Conservation (phyloP, 2,797 vertebrate genomes). For the Loris lydekkerianus region DNA sequence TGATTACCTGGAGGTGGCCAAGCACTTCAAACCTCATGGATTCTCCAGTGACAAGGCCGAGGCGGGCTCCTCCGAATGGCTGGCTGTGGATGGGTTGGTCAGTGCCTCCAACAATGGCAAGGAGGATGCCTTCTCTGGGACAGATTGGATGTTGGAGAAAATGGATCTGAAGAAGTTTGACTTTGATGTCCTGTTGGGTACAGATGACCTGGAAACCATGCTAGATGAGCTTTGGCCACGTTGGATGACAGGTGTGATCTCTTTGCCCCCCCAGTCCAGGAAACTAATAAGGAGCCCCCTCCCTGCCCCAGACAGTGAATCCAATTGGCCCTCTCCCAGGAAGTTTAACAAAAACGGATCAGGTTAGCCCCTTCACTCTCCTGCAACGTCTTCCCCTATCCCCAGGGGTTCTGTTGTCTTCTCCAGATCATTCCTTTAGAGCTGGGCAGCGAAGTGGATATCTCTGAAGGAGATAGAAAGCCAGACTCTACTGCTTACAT, state of each 20-base stretch:
- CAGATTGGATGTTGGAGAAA: constrained; percentile 96
- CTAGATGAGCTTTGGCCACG: constrained; percentile 94
- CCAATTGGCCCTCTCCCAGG: constrained; percentile 83
- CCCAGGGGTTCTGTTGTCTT: constrained; percentile 86
- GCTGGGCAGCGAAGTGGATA: too few relatives aligned
- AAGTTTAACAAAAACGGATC: constrained; percentile 84
- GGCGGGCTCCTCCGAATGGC: too few relatives aligned
- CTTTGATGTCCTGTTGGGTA: constrained; percentile 87
- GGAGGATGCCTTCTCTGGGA: too few relatives aligned
- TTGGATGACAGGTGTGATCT: constrained; percentile 93
- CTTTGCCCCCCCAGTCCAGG: constrained; percentile 87
- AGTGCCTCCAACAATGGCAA: too few relatives aligned
- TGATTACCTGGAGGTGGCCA: too few relatives aligned
- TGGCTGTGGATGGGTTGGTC: too few relatives aligned
- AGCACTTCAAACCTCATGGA: too few relatives aligned
- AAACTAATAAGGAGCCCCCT: constrained; percentile 86
- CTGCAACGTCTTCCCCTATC: constrained; percentile 84
- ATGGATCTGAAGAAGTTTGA: constrained; percentile 96
- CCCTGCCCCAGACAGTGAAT: constrained; percentile 76
- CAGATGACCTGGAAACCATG: constrained; percentile 93
- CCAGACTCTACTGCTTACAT: too few relatives aligned
- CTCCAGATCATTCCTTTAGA: constrained; percentile 86
- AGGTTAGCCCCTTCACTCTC: constrained; percentile 86
- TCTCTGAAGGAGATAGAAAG: too few relatives aligned
- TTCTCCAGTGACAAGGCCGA: too few relatives aligned